Percentiles rank a stretch among this genome's conserved stretches.
Conservation (phyloP, 2,888 invertebrate genomes). For the Noctua comes region DNA sequence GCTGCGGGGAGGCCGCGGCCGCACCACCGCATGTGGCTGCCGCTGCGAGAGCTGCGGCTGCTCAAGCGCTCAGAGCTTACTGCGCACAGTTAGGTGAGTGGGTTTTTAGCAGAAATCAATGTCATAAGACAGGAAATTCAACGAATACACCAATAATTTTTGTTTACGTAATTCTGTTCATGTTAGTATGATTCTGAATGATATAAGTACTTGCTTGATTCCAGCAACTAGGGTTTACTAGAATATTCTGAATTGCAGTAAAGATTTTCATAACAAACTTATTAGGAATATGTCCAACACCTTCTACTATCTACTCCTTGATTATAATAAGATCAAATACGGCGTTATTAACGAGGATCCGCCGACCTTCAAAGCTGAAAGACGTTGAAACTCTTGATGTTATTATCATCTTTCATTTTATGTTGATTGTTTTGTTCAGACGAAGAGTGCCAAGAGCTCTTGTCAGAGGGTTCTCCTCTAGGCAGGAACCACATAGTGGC, state of each 20-base stretch:
- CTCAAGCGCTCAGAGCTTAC: constrained; percentile 96
- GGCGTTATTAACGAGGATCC: background rate
- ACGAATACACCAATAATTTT: too few relatives aligned
- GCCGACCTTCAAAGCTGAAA: background rate
- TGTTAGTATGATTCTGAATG: too few relatives aligned
- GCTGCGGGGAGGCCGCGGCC: constrained; percentile 95
- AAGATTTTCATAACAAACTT: background rate
- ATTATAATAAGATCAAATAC: background rate
- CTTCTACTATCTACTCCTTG: background rate
- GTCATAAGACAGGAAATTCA: too few relatives aligned
- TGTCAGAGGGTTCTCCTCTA: constrained; percentile 88
- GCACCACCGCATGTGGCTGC: constrained; percentile 93
- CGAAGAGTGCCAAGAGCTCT: constrained; percentile 94
- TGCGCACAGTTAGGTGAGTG: constrained; percentile 93
- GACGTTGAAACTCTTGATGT: background rate
- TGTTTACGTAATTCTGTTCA: too few relatives aligned
- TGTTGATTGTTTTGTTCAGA: constrained; percentile 83
- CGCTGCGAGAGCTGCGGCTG: constrained; percentile 95
- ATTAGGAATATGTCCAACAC: background rate
- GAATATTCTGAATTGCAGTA: too few relatives aligned
- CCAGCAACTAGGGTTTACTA: too few relatives aligned
- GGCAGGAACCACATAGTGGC: constrained; percentile 91
- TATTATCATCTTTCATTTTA: too few relatives aligned
- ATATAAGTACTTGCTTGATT: background rate
- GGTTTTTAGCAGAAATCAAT: too few relatives aligned